Evolutionary conservation across 2,888 invertebrate species (phyloP), one percentile per base, ranked within the genome.

Genomic region (Patella depressa): DNA sequence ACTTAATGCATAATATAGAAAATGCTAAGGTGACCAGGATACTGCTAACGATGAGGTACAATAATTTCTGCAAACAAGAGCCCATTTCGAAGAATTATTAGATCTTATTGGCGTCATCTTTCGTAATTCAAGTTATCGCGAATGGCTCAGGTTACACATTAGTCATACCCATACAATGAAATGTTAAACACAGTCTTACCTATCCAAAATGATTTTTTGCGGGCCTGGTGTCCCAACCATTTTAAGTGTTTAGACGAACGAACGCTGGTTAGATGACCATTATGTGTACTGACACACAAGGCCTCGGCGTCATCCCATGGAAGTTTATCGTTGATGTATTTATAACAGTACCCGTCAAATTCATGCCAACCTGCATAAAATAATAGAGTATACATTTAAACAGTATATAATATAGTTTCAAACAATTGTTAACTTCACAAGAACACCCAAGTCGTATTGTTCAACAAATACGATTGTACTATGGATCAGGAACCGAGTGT

Each of bases 191-290:
- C 65, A 14, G 69, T 75, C 84, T 80, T 75, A 91, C 91, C 90
- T 57, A 90, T 90, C 91, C 91, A 91, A 82, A 89, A 90, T 1
- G 88, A 83, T 24, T 88, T 87, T 76, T 84, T 84, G 17, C 84
- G 84, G 34, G 86, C 83, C 34, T 88, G 80, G 17, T 88, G 84
- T 14, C 84, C 79, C 24, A 91, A 82, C 88, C 88, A 90, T 7
- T 81, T 76, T 29, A 87, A 84, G 78, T 90, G 90, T 71, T 85
- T 84, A 24, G 81, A 77, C 7, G 89, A 89, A 45, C 83, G 82
- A n/a, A 90, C 86, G 57, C 88, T 84, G 17, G 89, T 85, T 73
- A 91, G 83, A 77, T 89, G 86, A 9, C 86, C 88, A 14, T 85
- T 84, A 74, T 87, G 83, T 24, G 84, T 82, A 74, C 84, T 85